Evolutionary conservation across 2,888 invertebrate species (phyloP), one percentile per base, ranked within the genome.

Genomic region (Chaetoderma sp.): DNA sequence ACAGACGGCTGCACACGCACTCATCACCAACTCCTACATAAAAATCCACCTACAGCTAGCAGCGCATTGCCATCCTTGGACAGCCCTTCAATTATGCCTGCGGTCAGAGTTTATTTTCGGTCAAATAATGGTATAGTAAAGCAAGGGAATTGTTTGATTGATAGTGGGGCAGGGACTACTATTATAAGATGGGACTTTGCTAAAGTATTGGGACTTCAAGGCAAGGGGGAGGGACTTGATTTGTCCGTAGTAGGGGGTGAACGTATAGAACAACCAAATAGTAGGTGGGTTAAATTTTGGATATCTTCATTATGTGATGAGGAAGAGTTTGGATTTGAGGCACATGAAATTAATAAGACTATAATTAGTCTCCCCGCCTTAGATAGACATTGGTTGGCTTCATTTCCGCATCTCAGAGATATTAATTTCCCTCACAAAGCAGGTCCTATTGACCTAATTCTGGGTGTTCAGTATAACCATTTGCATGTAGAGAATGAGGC

Each of bases 401-500:
- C 50, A 50, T 50, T 50, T 25, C 27, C 21, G 4, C 50, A 50
- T 18, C 18, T 50, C 27, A 5, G 6, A 30, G 50, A 25, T 25
- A 13, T 50, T 5, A 18, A 25, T 25, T 50, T 10, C 50, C 23
- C 33, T 10, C 63, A 63, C 42, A 63, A 57, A 42, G 21, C 58
- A 16, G 63, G 63, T 23, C 39, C 27, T 13, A 23, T 63, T 23
- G 63, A 58, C 21, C 28, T 58, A 2, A 63, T 63, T 16, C 33
- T 58, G 6, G 63, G 58, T 2, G 63, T 63, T 10, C 63, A 58
- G 6, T 64, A 64, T 30, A 59, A 45, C n/a, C 64, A 64, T 44
- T 47, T 64, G 5, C 59, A 64, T 42, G 52, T 28, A 16, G 64
- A 59, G 23, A 4, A 18, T 6, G 64, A 59, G 39, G 27, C 23